Evolutionary conservation across 2,797 vertebrate genomes (phyloP).

Genomic region (Esox masquinongy): DNA sequence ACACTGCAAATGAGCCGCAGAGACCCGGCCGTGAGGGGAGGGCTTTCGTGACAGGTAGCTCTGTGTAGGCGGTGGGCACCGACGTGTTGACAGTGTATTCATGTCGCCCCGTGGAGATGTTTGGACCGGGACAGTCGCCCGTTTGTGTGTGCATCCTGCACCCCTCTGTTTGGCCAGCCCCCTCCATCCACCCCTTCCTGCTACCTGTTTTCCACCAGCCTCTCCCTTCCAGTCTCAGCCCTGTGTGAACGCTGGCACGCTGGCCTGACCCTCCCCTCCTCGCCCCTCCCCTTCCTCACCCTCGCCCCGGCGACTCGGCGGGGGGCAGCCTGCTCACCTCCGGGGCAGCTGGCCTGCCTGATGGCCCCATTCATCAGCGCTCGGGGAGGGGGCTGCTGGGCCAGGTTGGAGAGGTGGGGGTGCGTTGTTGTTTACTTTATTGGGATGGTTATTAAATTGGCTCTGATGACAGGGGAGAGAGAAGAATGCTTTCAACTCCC

Average conservation of each 20-base stretch:
- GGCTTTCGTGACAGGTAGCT: background rate
- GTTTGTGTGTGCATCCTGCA: constrained; percentile 67
- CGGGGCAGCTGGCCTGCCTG: constrained; percentile 81
- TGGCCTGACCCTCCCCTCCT: constrained; percentile 46
- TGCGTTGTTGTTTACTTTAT: constrained; percentile 79
- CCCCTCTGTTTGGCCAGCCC: constrained; percentile 66
- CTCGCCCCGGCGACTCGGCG: constrained; percentile 61
- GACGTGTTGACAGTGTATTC: constrained; percentile 61
- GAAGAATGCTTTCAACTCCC: constrained; percentile 78
- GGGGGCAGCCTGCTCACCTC: constrained; percentile 77
- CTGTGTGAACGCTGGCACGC: constrained; percentile 74
- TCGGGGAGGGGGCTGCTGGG: constrained; percentile 42
- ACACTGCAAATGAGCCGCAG: background rate
- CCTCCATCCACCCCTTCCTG: constrained; percentile 16
- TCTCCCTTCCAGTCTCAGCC: constrained; percentile 61
- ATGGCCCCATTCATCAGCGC: constrained; percentile 77
- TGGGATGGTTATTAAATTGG: constrained; percentile 83
- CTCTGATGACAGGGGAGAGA: constrained; percentile 74
- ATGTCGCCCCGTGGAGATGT: constrained; percentile 58
- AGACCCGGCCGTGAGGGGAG: background rate
- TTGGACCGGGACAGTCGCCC: constrained; percentile 60
- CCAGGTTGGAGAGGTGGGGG: constrained; percentile 11
- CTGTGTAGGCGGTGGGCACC: constrained; percentile 47
- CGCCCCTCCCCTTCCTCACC: constrained; percentile 58
- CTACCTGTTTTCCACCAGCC: constrained; percentile 61